Evolutionary conservation across 2,797 vertebrate genomes (phyloP).

Genomic region (Coilia nasus): DNA sequence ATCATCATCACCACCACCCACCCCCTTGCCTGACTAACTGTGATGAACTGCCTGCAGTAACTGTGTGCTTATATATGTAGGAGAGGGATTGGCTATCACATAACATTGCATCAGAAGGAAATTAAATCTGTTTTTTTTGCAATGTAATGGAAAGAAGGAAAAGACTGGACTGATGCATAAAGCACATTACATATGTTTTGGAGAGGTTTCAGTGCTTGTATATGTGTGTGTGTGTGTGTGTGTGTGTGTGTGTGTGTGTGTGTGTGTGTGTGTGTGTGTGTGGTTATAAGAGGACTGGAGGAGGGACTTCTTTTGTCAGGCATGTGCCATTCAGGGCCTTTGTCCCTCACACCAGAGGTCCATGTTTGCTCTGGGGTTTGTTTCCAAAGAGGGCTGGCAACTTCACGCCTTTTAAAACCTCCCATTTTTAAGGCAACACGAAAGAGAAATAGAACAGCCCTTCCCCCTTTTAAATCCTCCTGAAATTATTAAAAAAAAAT

Average conservation of each 20-base stretch:
- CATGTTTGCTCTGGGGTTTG: slow-evolving; percentile 48
- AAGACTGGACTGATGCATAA: background rate
- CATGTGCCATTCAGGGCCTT: slow-evolving; percentile 28
- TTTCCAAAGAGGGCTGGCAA: slow-evolving; percentile 38
- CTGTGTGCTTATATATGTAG: background rate
- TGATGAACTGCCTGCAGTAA: too few relatives aligned
- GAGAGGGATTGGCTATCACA: background rate
- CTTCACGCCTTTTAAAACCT: slow-evolving; percentile 40
- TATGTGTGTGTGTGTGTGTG: background rate
- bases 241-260: background rate
- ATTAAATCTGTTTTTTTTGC: background rate
- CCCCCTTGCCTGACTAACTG: too few relatives aligned
- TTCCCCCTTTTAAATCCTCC: background rate
- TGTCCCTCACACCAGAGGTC: slow-evolving; percentile 39
- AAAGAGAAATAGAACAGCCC: background rate
- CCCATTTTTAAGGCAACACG: background rate
- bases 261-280: background rate
- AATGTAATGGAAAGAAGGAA: background rate
- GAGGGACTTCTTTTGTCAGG: slow-evolving; percentile 23
- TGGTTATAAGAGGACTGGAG: background rate
- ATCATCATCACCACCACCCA: too few relatives aligned
- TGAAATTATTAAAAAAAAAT: background rate
- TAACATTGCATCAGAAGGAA: background rate
- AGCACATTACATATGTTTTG: background rate
- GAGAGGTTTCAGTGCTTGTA: background rate